phyloP scores from a whole-genome alignment of 2,888 invertebrate genomes.

The Andrena chrysosceles region DNA sequence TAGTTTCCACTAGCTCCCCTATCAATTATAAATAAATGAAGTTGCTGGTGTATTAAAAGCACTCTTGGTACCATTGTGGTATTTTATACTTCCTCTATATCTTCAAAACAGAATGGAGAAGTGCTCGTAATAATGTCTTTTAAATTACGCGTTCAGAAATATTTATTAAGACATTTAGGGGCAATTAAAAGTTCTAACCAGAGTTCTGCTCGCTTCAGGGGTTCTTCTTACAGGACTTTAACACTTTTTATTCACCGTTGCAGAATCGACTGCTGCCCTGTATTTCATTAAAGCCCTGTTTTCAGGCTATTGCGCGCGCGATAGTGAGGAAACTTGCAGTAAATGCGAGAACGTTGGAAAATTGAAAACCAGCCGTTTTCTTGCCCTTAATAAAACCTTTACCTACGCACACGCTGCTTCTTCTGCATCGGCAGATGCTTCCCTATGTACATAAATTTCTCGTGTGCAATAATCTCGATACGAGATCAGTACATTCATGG shows the following conservation, averaged over 20 bases:
- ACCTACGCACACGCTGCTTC: neutral
- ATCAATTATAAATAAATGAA: neutral
- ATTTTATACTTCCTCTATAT: too few relatives aligned
- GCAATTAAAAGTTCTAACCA: neutral
- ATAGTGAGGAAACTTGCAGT: neutral
- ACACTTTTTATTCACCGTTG: slow-evolving; percentile 2
- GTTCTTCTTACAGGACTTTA: neutral
- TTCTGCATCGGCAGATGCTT: neutral
- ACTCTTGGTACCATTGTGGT: too few relatives aligned
- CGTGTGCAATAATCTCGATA: slow-evolving; percentile 11
- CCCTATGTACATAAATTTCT: slow-evolving; percentile 10
- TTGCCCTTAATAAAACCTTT: slow-evolving; percentile 16
- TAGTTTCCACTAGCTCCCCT: too few relatives aligned
- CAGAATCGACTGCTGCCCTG: neutral
- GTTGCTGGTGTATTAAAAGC: neutral
- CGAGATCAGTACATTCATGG: neutral
- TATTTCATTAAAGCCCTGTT: neutral
- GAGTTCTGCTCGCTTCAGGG: neutral
- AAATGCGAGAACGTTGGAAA: neutral
- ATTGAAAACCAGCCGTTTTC: neutral
- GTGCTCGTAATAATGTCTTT: neutral
- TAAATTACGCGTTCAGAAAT: neutral
- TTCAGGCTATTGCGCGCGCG: neutral
- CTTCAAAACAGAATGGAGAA: too few relatives aligned
- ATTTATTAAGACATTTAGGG: neutral